These are phyloP conservation scores for Protonemura montana DNA, from an alignment of 2,888 invertebrate species.

Conservation along the genomic window DNA sequence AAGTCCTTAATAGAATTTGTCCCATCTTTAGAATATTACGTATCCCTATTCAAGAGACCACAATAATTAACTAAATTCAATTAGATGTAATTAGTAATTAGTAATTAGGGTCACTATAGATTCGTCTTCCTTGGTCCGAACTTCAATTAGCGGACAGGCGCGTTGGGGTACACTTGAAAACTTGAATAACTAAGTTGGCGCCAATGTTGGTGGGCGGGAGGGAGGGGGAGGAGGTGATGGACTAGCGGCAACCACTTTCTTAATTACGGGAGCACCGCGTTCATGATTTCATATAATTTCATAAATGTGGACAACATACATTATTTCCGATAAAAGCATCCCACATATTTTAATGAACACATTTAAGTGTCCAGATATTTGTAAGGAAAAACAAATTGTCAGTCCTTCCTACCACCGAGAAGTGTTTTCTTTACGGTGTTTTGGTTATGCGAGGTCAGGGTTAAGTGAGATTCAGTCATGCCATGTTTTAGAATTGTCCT, in stretches of 20 bases:
- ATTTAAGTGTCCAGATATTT: no score
- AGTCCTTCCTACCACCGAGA: no score
- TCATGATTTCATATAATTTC: neutral
- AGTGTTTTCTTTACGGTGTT: no score
- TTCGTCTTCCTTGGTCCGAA: slow-evolving; percentile 47
- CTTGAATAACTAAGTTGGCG: slow-evolving; percentile 48
- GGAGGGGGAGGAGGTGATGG: slow-evolving; percentile 51
- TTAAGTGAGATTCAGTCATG: no score
- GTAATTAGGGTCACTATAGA: slow-evolving; percentile 49
- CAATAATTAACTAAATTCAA: slow-evolving; percentile 48
- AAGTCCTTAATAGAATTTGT: slow-evolving; percentile 15
- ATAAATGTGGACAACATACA: neutral
- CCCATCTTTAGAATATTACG: slow-evolving; percentile 21
- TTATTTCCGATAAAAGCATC: slow-evolving; percentile 19
- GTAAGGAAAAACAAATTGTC: neutral
- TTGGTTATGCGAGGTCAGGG: no score
- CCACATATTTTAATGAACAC: neutral
- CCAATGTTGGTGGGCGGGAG: slow-evolving; percentile 47
- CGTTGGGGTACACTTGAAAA: slow-evolving; percentile 44
- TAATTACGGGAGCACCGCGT: slow-evolving; percentile 25
- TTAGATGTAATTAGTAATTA: slow-evolving; percentile 48
- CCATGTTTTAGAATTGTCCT: no score
- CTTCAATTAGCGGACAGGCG: slow-evolving; percentile 38
- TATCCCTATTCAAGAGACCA: slow-evolving; percentile 35
- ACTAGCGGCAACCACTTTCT: slow-evolving; percentile 52